A percentile compares a stretch with the other conserved stretches of the same genome.
phyloP scores from a whole-genome alignment of 37 sponge, comb jelly and placozoan genomes.

The Geodia barretti region DNA sequence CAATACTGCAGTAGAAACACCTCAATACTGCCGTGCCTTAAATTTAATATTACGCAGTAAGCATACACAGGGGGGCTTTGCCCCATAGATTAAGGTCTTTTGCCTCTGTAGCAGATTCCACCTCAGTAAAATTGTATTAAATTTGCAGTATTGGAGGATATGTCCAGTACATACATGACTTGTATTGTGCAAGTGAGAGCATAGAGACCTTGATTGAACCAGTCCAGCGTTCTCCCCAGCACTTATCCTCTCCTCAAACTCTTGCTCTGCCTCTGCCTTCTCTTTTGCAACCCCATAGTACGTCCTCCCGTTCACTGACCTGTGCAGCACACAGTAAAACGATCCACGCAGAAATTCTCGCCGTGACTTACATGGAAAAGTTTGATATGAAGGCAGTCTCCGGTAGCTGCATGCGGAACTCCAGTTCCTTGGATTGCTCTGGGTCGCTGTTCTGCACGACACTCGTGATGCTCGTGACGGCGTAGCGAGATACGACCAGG shows the following conservation, averaged over 20 bases:
- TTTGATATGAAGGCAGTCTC: conserved; percentile 67
- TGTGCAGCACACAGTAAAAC: conserved; percentile 6
- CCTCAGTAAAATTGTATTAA: no score
- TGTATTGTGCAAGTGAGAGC: no score
- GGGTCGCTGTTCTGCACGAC: conserved; percentile 19
- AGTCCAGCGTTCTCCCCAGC: conserved; percentile 66
- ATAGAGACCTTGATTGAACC: conserved; percentile 61
- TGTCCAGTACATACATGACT: not conserved
- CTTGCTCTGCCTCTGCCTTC: conserved; percentile 40
- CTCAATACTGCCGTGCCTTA: not conserved
- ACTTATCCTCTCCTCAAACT: conserved; percentile 26
- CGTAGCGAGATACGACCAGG: conserved; percentile 37
- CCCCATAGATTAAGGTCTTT: not conserved
- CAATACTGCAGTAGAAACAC: not conserved
- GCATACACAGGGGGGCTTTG: not conserved
- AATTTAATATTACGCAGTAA: no score
- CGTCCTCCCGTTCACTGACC: conserved; percentile 46
- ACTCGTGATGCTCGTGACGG: conserved; percentile 35
- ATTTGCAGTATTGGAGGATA: not conserved
- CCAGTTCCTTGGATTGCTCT: conserved; percentile 29
- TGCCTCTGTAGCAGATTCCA: not conserved
- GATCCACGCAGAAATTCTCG: not conserved
- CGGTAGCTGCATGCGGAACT: conserved; percentile 63
- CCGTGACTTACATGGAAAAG: conserved; percentile 49
- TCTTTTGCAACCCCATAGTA: conserved; percentile 54